Evolutionary conservation across 2,888 invertebrate species (phyloP), one percentile per base, ranked within the genome.

Genomic region (Atherix ibis): DNA sequence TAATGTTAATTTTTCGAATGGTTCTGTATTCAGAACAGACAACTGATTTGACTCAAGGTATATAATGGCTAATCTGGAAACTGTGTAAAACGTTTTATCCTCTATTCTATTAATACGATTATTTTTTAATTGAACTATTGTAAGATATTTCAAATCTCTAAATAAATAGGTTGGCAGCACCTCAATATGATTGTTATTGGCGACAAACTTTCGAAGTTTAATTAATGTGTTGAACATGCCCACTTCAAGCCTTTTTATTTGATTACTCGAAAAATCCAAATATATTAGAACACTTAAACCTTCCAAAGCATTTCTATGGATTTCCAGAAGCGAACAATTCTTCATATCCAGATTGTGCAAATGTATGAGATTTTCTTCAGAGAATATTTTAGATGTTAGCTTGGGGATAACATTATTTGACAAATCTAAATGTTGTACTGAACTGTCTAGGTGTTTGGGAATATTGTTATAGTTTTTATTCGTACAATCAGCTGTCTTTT

Each of bases 401-500:
- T 74, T 71, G 39, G 68, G 67, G 14, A 87, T 66, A 26, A 66
- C 63, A 52, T 84, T 85, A 39, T 70, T 69, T 3, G 76, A 73
- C 25, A 87, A 65, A 49, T 84, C 79, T 27, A 85, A 65, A 34
- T 70, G 72, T 52, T 78, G 73, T 48, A 78, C 66, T 40, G 81
- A 79, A 24, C 71, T 62, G 51, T 80, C 82, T 22, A 89, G 63
- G 34, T 71, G 70, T 40, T 63, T 65, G 1, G 89, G 89, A 43
- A 91, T 73, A 18, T 70, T 63, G 30, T 65, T 68, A 19, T 83
- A 65, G n/a, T 68, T 65, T 25, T 70, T 67, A 35, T 68, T 65
- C 22, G 70, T 70, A 55, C 91, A 91, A 46, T 84, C 80, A 2
- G 85, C 88, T 15, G 76, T 75, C 54, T 80, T 84, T 56, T 78